A percentile compares a stretch with the other conserved stretches of the same genome.
phyloP scores from a whole-genome alignment of 1,140 invertebrate genomes.

The Philaenus spumarius region DNA sequence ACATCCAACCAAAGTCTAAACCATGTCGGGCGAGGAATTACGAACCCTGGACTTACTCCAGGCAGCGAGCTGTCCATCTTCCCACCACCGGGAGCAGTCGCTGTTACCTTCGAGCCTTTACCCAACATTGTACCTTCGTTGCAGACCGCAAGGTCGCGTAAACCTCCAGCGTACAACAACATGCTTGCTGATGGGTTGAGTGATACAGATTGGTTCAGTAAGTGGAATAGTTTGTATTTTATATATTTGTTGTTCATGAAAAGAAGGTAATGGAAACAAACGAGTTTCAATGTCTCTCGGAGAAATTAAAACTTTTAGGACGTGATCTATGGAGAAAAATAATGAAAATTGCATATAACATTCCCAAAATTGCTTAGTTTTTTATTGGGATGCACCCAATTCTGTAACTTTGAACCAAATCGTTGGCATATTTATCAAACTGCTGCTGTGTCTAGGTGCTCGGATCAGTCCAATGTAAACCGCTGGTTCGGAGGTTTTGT shows the following conservation, averaged over 20 bases:
- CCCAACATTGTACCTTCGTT: conserved; percentile 7
- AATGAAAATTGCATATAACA: no score
- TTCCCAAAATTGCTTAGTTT: no score
- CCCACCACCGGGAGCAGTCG: conserved; percentile 22
- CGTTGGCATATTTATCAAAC: no score
- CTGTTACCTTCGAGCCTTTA: conserved; percentile 20
- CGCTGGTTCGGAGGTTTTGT: no score
- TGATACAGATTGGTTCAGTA: conserved; percentile 27
- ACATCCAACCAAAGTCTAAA: conserved; percentile 1
- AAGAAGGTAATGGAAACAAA: no score
- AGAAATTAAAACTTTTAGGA: no score
- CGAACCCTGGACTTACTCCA: conserved; percentile 9
- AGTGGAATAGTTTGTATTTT: conserved; percentile 13
- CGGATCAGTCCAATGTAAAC: no score
- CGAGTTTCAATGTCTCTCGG: no score
- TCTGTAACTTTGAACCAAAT: no score
- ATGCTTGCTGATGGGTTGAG: conserved; percentile 6
- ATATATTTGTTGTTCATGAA: neutral
- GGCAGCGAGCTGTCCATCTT: conserved; percentile 27
- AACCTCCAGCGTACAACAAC: conserved; percentile 4
- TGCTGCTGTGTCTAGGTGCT: no score
- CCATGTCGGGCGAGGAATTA: conserved; percentile 19
- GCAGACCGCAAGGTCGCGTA: neutral
- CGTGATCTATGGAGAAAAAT: no score
- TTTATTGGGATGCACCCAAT: no score